Conservation (phyloP, 1,140 invertebrate genomes). For the Triops cancriformis region DNA sequence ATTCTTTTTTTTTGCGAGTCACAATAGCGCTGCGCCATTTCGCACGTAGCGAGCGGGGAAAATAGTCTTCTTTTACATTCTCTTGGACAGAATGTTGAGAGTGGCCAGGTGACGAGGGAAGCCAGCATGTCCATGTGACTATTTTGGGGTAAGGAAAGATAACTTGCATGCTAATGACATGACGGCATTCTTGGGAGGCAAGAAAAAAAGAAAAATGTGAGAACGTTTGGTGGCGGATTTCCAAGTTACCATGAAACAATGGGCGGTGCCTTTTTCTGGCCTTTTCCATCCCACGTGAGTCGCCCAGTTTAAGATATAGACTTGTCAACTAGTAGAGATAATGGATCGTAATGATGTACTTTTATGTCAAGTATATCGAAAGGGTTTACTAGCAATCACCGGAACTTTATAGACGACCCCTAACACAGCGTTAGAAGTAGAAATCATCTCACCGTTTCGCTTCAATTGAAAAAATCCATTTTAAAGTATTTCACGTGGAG, state of each 20-base stretch:
- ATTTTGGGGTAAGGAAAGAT: not conserved
- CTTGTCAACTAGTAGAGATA: not conserved
- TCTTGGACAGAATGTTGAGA: not conserved
- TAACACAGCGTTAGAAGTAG: too few species aligned
- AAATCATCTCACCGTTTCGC: too few species aligned
- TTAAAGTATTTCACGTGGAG: too few species aligned
- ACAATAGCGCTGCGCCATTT: not conserved
- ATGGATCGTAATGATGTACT: too few species aligned
- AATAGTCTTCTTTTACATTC: not conserved
- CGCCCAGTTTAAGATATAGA: not conserved
- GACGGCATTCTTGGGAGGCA: not conserved
- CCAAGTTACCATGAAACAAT: not conserved
- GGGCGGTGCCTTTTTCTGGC: not conserved
- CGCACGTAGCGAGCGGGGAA: not conserved
- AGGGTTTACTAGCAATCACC: too few species aligned
- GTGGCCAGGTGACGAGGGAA: conserved; percentile 7
- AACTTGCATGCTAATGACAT: conserved; percentile 4
- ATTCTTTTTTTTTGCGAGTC: not conserved
- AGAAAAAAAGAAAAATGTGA: not conserved
- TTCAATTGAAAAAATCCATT: too few species aligned
- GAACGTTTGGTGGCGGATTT: not conserved
- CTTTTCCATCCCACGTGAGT: not conserved
- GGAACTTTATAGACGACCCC: too few species aligned
- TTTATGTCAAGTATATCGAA: too few species aligned
- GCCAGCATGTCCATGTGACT: not conserved